These are phyloP conservation scores for Neuroterus valhalla DNA, from an alignment of 1,140 invertebrate species.

Conservation along the genomic window DNA sequence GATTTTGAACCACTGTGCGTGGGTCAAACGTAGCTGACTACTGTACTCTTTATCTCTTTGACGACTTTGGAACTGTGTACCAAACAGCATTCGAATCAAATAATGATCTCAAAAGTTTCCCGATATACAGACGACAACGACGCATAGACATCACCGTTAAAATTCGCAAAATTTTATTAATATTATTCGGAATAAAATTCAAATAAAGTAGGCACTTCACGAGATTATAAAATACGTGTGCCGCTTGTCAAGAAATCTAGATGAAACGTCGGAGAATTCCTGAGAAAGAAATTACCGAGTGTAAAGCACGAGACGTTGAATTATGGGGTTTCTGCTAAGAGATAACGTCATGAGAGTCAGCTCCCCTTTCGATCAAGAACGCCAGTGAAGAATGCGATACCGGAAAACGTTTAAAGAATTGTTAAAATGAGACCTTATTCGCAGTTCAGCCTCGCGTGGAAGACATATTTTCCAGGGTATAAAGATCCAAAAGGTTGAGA, in stretches of 20 bases:
- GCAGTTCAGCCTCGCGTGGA: constrained; percentile 16
- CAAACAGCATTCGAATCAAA: too few relatives aligned
- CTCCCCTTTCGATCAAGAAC: constrained; percentile 27
- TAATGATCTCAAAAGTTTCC: too few relatives aligned
- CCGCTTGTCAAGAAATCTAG: constrained; percentile 23
- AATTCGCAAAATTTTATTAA: too few relatives aligned
- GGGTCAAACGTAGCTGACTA: too few relatives aligned
- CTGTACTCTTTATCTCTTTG: too few relatives aligned
- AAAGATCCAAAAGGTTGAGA: constrained; percentile 7
- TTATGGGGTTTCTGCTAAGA: constrained; percentile 19
- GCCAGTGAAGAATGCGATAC: constrained; percentile 28
- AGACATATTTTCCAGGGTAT: constrained; percentile 17
- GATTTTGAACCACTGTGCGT: too few relatives aligned
- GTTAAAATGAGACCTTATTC: constrained; percentile 31
- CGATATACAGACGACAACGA: too few relatives aligned
- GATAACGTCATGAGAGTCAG: constrained; percentile 30
- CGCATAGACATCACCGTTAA: too few relatives aligned
- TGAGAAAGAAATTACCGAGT: constrained; percentile 24
- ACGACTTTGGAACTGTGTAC: too few relatives aligned
- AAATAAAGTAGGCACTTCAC: constrained; percentile 6
- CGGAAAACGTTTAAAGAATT: constrained; percentile 29
- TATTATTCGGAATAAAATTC: not conserved
- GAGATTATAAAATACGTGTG: constrained; percentile 27
- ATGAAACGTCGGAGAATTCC: constrained; percentile 10
- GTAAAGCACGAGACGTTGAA: constrained; percentile 15